Evolutionary conservation across 2,113 vertebrate genomes (phyloP), one percentile per base, ranked within the genome.

Genomic region (Nipponia nippon): DNA sequence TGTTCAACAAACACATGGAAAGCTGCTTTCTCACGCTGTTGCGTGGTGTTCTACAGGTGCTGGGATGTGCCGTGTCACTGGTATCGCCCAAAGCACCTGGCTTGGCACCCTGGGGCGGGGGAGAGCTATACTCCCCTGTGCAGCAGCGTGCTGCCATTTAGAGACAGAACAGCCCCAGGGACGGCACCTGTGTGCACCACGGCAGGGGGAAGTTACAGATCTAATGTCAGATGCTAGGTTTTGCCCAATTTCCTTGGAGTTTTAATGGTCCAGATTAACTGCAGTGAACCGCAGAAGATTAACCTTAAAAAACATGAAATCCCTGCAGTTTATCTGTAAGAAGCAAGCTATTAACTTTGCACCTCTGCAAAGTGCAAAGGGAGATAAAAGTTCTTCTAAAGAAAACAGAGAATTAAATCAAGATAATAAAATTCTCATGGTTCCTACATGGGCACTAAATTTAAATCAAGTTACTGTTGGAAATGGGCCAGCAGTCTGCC

Each of bases 371-470:
- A 93, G 79, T 70, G 49, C 75, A 83, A 62, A 91, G 82, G 72
- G 71, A 91, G 53, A 79, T 65, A 83, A 94, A 85, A 32, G 76
- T 80, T 94, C 47, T 79, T 82, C 38, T 83, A 89, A 90, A 92
- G 85, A 94, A 93, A 96, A 93, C 2, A 3, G 86, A 86, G 71
- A 95, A 90, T 93, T 85, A 91, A 77, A 81, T 81, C 89, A 83
- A 79, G 75, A 44, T 52, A 87, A 88, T 92, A 83, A 94, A 91
- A 73, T 76, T 72, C 36, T 65, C 62, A 30, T 46, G 50, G 34
- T 72, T 91, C 75, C 66, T 88, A 50, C 46, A 69, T 5, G 17
- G 53, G 53, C 79, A 89, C 50, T 97, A 77, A 89, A 88, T 85
- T 73, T 79, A 56, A 85, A 83, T 80, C 44, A 44, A 65, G 56